These are phyloP conservation scores for Nymphicus hollandicus DNA, from an alignment of 2,113 vertebrate species.

Conservation along the genomic window DNA sequence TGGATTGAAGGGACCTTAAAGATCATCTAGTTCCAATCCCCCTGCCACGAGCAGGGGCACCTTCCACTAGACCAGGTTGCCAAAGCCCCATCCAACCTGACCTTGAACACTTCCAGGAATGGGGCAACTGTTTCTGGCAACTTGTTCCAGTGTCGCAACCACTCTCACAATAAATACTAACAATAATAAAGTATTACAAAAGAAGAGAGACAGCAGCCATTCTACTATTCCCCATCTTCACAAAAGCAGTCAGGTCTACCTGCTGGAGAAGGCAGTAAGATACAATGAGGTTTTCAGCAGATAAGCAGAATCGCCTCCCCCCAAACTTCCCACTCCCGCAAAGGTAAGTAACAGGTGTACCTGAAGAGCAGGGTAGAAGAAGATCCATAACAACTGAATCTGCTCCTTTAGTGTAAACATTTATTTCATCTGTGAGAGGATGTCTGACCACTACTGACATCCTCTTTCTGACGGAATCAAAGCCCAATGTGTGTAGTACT, in stretches of 20 bases:
- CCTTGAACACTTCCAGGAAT: not conserved
- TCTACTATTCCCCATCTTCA: not conserved
- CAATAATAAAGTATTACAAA: not conserved
- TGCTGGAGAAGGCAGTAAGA: not conserved
- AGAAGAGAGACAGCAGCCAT: not conserved
- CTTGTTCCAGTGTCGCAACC: not conserved
- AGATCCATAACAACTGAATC: slow-evolving; percentile 95
- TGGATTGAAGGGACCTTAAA: not conserved
- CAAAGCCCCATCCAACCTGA: not conserved
- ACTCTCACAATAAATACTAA: not conserved
- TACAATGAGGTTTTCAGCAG: not conserved
- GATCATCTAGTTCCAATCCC: not conserved
- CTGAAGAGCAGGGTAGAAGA: slow-evolving; percentile 82
- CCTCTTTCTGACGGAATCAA: slow-evolving; percentile 91
- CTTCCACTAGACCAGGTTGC: not conserved
- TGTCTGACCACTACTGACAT: slow-evolving; percentile 97
- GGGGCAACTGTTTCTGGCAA: not conserved
- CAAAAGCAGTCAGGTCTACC: not conserved
- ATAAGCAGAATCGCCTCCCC: not conserved
- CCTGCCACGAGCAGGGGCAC: not conserved
- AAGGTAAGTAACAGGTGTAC: slow-evolving; percentile 46
- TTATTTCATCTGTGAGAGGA: slow-evolving; percentile 91
- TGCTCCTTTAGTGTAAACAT: slow-evolving; percentile 95
- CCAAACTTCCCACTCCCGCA: not conserved
- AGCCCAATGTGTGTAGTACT: slow-evolving; percentile 92